A percentile compares a stretch with the other conserved stretches of the same genome.
Conservation (phyloP, 2,113 vertebrate species). For the Lota lota region DNA sequence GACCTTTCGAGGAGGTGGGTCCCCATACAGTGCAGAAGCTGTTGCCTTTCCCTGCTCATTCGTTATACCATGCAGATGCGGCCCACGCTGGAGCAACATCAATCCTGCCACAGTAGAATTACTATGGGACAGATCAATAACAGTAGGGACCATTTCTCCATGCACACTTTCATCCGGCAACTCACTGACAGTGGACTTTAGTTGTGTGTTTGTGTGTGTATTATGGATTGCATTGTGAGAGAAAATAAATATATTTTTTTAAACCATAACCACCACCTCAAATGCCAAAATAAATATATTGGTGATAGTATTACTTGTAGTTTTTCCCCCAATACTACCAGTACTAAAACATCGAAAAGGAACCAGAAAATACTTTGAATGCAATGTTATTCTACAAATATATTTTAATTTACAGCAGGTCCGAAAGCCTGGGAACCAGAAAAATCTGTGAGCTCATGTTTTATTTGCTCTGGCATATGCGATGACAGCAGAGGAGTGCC, state of each 20-base stretch:
- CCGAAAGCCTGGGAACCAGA: no score
- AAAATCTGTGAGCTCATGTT: no score
- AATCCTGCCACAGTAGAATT: conserved; percentile 46
- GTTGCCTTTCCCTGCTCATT: conserved; percentile 41
- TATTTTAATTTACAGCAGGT: no score
- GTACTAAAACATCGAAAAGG: no score
- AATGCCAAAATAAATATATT: no score
- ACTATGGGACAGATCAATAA: conserved; percentile 41
- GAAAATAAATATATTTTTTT: background rate
- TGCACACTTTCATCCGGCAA: conserved; percentile 35
- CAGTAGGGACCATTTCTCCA: conserved; percentile 39
- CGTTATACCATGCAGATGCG: conserved; percentile 58
- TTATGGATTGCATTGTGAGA: conserved; percentile 11
- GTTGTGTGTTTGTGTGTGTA: conserved; percentile 22
- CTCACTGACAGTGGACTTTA: conserved; percentile 37
- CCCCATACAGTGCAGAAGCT: conserved; percentile 42
- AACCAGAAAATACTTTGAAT: no score
- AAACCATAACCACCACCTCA: background rate
- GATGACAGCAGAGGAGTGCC: no score
- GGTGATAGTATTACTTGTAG: no score
- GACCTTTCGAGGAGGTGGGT: conserved; percentile 37
- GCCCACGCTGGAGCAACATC: conserved; percentile 43
- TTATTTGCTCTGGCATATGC: no score
- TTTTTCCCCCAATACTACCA: no score
- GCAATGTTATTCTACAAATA: no score